These are phyloP conservation scores for Zaprionus davidi DNA, from an alignment of 1,140 invertebrate genomes.

Conservation along the genomic window DNA sequence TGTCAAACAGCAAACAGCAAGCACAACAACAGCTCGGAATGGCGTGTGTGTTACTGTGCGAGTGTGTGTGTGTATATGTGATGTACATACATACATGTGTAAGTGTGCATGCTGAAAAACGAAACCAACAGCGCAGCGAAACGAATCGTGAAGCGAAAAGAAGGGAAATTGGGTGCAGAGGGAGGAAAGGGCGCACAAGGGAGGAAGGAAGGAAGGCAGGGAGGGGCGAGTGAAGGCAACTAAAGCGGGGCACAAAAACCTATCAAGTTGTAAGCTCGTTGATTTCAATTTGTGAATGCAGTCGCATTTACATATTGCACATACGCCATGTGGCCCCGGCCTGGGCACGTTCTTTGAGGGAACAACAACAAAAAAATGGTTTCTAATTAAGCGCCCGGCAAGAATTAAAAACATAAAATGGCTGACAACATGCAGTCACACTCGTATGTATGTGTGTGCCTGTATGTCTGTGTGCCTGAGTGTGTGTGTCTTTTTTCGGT, in stretches of 20 bases:
- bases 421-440: conserved; percentile 21
- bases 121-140: conserved; percentile 52
- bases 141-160: conserved; percentile 22
- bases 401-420: conserved; percentile 53
- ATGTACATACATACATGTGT: conserved; percentile 38
- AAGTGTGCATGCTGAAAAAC: conserved; percentile 50
- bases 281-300: conserved; percentile 82
- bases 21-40: conserved; percentile 62
- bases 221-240: conserved; percentile 2
- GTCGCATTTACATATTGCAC: conserved; percentile 74
- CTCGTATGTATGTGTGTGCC: not conserved
- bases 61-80: not conserved
- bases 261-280: conserved; percentile 79
- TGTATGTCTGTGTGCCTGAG: conserved; percentile 14
- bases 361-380: conserved; percentile 44
- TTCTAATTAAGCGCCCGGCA: conserved; percentile 74
- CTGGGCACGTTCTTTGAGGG: conserved; percentile 32
- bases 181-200: not conserved
- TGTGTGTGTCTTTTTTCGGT: conserved; percentile 33
- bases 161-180: conserved; percentile 9
- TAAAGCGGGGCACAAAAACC: conserved; percentile 64
- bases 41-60: conserved; percentile 25
- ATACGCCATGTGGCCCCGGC: conserved; percentile 54
- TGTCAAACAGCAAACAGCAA: conserved; percentile 76
- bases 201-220: not conserved